Conservation (phyloP, 2,113 vertebrate species). For the Naja naja region DNA sequence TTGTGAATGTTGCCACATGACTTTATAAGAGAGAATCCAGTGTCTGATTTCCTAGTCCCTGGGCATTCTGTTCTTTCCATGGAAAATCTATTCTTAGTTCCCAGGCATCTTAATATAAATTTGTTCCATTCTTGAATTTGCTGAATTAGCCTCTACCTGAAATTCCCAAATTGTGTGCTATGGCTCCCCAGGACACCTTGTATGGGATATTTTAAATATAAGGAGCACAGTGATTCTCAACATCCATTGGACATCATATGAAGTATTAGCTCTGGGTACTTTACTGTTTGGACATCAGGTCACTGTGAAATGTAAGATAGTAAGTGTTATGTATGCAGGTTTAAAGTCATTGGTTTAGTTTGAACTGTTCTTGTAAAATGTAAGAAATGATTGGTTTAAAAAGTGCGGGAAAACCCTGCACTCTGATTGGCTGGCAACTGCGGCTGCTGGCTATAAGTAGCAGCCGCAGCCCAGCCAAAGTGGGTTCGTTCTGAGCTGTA, state of each 20-base stretch:
- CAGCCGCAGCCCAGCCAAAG: no score
- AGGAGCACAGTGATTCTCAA: not conserved
- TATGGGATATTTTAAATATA: not conserved
- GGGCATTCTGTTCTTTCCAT: not conserved
- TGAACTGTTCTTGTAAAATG: no score
- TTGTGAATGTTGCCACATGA: not conserved
- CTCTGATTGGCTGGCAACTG: no score
- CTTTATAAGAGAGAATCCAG: not conserved
- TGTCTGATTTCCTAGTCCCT: not conserved
- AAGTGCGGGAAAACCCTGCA: no score
- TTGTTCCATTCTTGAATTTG: not conserved
- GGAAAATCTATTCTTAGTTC: not conserved
- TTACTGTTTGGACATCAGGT: not conserved
- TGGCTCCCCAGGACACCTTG: not conserved
- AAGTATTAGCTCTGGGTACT: not conserved
- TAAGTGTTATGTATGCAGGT: no score
- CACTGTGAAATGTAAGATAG: not conserved
- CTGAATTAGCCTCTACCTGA: not conserved
- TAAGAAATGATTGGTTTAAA: no score
- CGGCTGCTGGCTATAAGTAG: no score
- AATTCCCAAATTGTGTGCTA: not conserved
- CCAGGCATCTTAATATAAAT: not conserved
- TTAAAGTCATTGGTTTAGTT: no score
- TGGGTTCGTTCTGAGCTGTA: no score
- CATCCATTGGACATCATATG: not conserved